Evolutionary conservation across 1,140 invertebrate genomes (phyloP), one percentile per base, ranked within the genome.

Genomic region (Ceratoteleas bidentatus): DNA sequence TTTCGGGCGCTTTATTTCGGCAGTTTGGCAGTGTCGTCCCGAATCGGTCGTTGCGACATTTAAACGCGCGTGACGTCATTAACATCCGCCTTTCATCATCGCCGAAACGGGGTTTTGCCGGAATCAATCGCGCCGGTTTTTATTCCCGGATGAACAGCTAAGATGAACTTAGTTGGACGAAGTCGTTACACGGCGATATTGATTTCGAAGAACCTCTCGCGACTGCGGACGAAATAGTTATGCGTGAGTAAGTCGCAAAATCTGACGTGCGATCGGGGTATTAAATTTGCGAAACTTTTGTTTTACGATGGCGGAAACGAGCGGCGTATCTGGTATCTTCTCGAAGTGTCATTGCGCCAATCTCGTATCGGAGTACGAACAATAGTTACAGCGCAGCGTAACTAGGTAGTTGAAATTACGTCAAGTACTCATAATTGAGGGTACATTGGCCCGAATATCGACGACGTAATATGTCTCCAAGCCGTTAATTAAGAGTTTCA

Each of bases 231-330:
- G 33, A 34, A 50, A 49, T 49, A 61, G 43, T 61, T 61, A 50
- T 49, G 32, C 9, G 5, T 34, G 9, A 34, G 36, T 47, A 64
- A 57, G n/a, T 33, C 47, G 0, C n/a, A 13, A 56, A 74, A 45
- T 45, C 61, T 53, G 50, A 40, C 40, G n/a, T 53, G 50, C 36
- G 34, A 73, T 73, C 40, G 32, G 11, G 14, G 13, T 40, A 73
- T 64, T 64, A 58, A 60, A 73, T 64, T 74, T 74, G 40, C 47
- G 15, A 45, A 69, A 69, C 57, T 62, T 56, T 58, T 45, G 43
- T 57, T 77, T 77, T 69, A 77, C 40, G 64, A 57, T 57, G 38
- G 33, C 40, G 40, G 43, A 54, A 77, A 77, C 50, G 57, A 77
- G 45, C 43, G 6, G 24, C 34, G 10, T 66, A 54, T 66, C 56